Evolutionary conservation across 2,888 invertebrate species (phyloP), one percentile per base, ranked within the genome.

Genomic region (Gandaritis pyraliata): DNA sequence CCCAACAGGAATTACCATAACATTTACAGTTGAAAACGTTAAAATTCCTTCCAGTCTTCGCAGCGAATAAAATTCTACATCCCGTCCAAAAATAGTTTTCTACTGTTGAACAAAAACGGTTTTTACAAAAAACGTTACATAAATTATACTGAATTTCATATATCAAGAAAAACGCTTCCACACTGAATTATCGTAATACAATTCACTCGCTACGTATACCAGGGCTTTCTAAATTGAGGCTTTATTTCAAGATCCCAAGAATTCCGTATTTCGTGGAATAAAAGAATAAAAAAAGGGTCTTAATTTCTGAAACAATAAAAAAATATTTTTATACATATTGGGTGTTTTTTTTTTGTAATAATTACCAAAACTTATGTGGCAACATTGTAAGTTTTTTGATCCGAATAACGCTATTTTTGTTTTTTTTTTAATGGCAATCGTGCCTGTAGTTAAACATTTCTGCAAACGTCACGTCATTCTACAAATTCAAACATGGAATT

Each of bases 1-100:
- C 39, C n/a, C 6, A 39, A 39, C 39, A n/a, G 5, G n/a, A 7
- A 39, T 39, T 47, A 61, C 29, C 56, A 61, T 61, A 61, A 61
- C 48, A 52, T 56, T 16, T 33, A 33, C 33, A 33, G 5, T 33
- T 33, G 33, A 41, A 36, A 55, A 33, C 46, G 47, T 51, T 61
- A 41, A 47, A 61, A 51, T 61, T 61, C 30, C 29, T 48, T 15
- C 49, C 45, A 23, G 39, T 52, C 41, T 36, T 33, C 15, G 10
- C 50, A 23, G 16, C 51, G 13, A 39, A 52, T 30, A 4, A 47
- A 58, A 47, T 52, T 52, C 47, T 38, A 7, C 46, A 47, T 16
- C n/a, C 47, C 4, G 16, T 41, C 29, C 13, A 23, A 23, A 55
- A 47, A 47, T 4, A 4, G n/a, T 23, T 46, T 29, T 47, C 33